These are phyloP conservation scores for Crotalus helleri DNA, from an alignment of 2,113 vertebrate species.

Conservation along the genomic window DNA sequence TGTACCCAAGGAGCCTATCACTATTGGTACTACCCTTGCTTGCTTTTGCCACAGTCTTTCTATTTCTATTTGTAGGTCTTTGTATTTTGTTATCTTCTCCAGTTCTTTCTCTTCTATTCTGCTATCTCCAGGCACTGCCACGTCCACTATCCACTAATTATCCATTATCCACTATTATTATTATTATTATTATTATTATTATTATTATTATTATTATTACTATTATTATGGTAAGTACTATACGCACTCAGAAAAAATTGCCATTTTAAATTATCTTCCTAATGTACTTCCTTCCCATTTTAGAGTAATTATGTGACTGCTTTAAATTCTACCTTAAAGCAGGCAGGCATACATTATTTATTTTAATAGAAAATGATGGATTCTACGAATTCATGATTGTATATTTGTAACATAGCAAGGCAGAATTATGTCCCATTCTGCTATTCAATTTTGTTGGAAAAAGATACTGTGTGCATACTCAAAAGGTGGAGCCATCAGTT, in stretches of 20 bases:
- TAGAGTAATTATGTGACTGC: background rate
- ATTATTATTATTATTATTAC: too few relatives aligned
- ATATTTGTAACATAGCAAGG: background rate
- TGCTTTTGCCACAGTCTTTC: too few relatives aligned
- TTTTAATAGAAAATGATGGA: background rate
- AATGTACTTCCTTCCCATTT: background rate
- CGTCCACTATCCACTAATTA: too few relatives aligned
- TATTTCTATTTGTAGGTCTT: too few relatives aligned
- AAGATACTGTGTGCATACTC: background rate
- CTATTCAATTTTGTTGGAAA: background rate
- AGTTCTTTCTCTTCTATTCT: too few relatives aligned
- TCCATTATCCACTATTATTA: too few relatives aligned
- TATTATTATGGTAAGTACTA: background rate
- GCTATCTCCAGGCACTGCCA: too few relatives aligned
- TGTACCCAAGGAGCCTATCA: too few relatives aligned
- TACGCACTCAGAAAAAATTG: background rate
- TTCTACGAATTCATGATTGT: background rate
- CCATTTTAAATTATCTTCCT: background rate
- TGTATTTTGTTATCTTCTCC: too few relatives aligned
- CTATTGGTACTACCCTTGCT: too few relatives aligned
- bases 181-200: too few relatives aligned
- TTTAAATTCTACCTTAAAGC: background rate
- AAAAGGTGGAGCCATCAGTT: background rate
- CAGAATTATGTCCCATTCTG: background rate
- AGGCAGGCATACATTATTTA: background rate